These are phyloP conservation scores for Saccopteryx bilineata DNA, from an alignment of 2,113 vertebrate species.

Conservation along the genomic window DNA sequence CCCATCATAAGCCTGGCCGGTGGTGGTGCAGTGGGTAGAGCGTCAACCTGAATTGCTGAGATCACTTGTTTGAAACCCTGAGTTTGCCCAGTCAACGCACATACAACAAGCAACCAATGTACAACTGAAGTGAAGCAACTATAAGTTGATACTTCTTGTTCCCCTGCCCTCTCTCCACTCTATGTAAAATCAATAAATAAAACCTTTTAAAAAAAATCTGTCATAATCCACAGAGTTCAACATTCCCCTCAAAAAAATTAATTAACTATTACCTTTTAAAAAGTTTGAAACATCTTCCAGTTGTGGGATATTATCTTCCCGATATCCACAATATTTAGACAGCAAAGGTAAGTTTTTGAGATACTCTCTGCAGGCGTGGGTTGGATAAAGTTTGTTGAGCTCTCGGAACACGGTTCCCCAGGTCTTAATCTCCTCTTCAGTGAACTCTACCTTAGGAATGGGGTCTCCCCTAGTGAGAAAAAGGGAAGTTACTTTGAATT, in stretches of 20 bases:
- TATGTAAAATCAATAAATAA: too few relatives aligned
- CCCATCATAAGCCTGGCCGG: background rate
- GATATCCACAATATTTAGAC: constrained; percentile 94
- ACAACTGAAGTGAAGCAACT: too few relatives aligned
- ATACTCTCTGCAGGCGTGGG: constrained; percentile 96
- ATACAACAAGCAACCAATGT: too few relatives aligned
- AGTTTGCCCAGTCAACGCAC: too few relatives aligned
- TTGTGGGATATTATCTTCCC: constrained; percentile 98
- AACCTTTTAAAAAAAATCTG: background rate
- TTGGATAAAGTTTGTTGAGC: constrained; percentile 97
- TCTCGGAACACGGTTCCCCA: constrained; percentile 97
- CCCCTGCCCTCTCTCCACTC: too few relatives aligned
- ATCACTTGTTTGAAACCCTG: too few relatives aligned
- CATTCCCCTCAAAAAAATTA: background rate
- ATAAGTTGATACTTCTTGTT: too few relatives aligned
- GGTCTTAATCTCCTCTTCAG: constrained; percentile 97
- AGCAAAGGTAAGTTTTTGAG: constrained; percentile 97
- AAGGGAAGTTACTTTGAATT: constrained; percentile 63
- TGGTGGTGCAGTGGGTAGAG: too few relatives aligned
- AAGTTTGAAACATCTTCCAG: constrained; percentile 97
- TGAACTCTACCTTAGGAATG: constrained; percentile 96
- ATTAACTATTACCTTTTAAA: constrained; percentile 90
- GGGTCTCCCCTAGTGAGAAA: constrained; percentile 91
- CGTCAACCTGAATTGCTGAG: too few relatives aligned
- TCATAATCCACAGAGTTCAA: background rate